Evolutionary conservation across 2,113 vertebrate species (phyloP), one percentile per base, ranked within the genome.

Genomic region (Corydoras maculifer): DNA sequence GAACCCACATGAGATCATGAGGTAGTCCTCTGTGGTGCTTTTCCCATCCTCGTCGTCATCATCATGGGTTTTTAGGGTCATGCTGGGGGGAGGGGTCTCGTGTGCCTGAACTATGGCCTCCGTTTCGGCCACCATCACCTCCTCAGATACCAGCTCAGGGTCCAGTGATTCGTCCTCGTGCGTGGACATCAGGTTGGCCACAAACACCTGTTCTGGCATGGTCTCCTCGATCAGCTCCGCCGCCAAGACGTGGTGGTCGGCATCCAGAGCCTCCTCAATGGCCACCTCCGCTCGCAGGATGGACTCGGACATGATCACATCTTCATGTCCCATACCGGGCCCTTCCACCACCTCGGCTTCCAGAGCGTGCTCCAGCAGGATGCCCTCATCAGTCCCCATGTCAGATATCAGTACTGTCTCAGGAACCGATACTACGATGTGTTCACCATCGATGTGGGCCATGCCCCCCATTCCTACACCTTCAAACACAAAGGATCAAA

Each of bases 381-480:
- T 94, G 62, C 94, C 97, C 55, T 97, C 96, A 4, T 97, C 95
- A 0, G 96, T 25, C 18, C 18, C 94, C 75, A 98, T 92, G 32
- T 98, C 95, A 25, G 97, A 98, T 68, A 99, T 94, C 73, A 98
- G 91, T 68, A 99, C 94, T 12, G 94, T 94, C 82, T 98, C 95
- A 0, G 97, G 96, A 59, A 99, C 97, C 4, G 97, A 98, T 57
- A 99, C 96, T 76, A 99, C 94, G 69, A 99, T 99, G 85, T 99
- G 97, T 72, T 99, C 97, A 65, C 96, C 97, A 53, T 98, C 95
- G 50, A 99, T 94, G 82, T 97, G 95, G 68, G 97, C 96, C 76
- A 94, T 92, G 83, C 97, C 97, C 69, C 94, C 92, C 95, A 99
- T 98, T 76, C 96, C 96, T 84, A 94, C 89, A 88, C 97, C 94